These are phyloP conservation scores for Athene noctua DNA, from an alignment of 2,113 vertebrate species.

Conservation along the genomic window DNA sequence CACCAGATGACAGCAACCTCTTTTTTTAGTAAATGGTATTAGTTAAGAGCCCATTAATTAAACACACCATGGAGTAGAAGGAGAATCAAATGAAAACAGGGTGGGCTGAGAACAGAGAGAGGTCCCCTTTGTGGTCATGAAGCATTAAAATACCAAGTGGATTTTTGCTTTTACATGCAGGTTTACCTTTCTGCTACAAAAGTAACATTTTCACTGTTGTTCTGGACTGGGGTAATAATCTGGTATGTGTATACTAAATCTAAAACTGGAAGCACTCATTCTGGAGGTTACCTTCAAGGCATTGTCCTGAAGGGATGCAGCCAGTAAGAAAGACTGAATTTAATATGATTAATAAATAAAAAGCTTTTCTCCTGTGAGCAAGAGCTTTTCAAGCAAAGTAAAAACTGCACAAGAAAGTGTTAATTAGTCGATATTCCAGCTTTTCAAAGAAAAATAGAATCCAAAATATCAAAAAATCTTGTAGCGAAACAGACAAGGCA, in stretches of 20 bases:
- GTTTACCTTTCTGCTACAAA: neutral
- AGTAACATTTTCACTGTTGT: neutral
- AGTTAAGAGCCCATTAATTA: neutral
- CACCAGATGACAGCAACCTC: neutral
- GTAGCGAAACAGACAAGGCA: neutral
- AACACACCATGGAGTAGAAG: neutral
- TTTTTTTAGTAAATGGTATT: neutral
- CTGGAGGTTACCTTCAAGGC: neutral
- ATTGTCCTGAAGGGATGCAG: neutral
- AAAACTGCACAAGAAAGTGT: neutral
- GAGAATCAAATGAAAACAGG: neutral
- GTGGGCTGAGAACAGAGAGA: neutral
- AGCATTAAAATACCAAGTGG: neutral
- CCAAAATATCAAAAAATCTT: neutral
- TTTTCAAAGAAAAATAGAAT: neutral
- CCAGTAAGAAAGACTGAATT: neutral
- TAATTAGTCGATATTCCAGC: neutral
- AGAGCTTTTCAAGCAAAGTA: neutral
- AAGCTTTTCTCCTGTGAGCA: neutral
- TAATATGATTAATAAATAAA: neutral
- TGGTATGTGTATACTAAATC: rapidly evolving
- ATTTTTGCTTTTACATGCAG: neutral
- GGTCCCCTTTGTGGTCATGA: neutral
- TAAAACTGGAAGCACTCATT: neutral
- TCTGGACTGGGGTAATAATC: neutral